Conservation (phyloP, 1,140 invertebrate genomes). For the Drosophila albomicans region DNA sequence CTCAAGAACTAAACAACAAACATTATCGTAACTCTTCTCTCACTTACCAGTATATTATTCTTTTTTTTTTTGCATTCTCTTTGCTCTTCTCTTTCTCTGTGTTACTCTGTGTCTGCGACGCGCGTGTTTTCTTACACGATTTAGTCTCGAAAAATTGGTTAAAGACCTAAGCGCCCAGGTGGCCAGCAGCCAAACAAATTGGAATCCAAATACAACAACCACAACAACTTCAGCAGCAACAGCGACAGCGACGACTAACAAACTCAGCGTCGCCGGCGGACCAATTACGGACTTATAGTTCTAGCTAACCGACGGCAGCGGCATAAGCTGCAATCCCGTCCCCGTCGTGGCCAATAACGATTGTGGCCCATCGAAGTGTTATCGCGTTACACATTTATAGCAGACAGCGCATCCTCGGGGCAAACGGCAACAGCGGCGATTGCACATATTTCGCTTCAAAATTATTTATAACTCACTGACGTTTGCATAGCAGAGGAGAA, state of each 20-base stretch:
- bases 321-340: slow-evolving; percentile 14
- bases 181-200: slow-evolving; percentile 46
- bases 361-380: slow-evolving; percentile 3
- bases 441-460: slow-evolving; percentile 68
- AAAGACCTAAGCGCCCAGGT: slow-evolving; percentile 73
- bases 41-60: slow-evolving; percentile 54
- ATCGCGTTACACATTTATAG: slow-evolving; percentile 74
- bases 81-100: slow-evolving; percentile 61
- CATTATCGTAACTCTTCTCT: background rate
- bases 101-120: slow-evolving; percentile 12
- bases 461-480: slow-evolving; percentile 73
- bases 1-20: background rate
- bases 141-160: slow-evolving; percentile 84
- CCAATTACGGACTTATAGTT: slow-evolving; percentile 84
- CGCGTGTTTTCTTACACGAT: slow-evolving; percentile 33
- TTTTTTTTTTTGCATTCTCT: slow-evolving; percentile 58
- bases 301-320: slow-evolving; percentile 60
- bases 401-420: slow-evolving; percentile 41
- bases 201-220: slow-evolving; percentile 32
- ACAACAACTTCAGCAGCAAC: slow-evolving; percentile 3
- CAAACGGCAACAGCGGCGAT: slow-evolving; percentile 25
- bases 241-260: slow-evolving; percentile 41
- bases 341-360: background rate
- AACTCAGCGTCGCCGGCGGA: slow-evolving; percentile 72
- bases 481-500: slow-evolving; percentile 41